These are phyloP conservation scores for Camptogramma bilineatum DNA, from an alignment of 2,888 invertebrate species.

Conservation along the genomic window DNA sequence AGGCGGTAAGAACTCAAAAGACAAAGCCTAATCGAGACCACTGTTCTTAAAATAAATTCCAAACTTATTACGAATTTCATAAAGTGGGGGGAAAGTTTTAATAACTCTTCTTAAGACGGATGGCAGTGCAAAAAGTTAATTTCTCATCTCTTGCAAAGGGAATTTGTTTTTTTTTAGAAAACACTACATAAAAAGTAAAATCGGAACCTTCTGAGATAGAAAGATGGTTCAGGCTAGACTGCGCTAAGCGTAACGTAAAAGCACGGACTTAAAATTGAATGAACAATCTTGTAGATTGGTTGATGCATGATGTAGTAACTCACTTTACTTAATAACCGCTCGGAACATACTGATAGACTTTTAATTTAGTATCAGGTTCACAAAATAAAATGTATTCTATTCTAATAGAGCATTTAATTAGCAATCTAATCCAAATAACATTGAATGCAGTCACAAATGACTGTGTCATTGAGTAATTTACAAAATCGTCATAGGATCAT, in stretches of 20 bases:
- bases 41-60: constrained; percentile 51
- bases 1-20: constrained; percentile 28
- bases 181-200: constrained; percentile 43
- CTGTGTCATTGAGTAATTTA: no score
- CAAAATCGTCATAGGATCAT: no score
- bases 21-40: constrained; percentile 46
- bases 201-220: constrained; percentile 21
- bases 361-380: no score
- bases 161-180: constrained; percentile 52
- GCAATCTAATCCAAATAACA: no score
- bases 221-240: background rate
- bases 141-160: constrained; percentile 52
- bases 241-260: background rate
- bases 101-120: constrained; percentile 55
- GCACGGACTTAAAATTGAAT: no score
- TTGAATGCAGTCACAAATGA: no score
- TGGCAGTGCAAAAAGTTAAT: constrained; percentile 61
- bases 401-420: no score
- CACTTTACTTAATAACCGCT: no score
- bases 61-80: constrained; percentile 56
- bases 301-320: no score
- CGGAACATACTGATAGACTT: no score
- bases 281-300: no score
- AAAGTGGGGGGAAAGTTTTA: constrained; percentile 55
- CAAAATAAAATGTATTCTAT: no score